Evolutionary conservation across 2,113 vertebrate species (phyloP).

Genomic region (Malurus melanocephalus): DNA sequence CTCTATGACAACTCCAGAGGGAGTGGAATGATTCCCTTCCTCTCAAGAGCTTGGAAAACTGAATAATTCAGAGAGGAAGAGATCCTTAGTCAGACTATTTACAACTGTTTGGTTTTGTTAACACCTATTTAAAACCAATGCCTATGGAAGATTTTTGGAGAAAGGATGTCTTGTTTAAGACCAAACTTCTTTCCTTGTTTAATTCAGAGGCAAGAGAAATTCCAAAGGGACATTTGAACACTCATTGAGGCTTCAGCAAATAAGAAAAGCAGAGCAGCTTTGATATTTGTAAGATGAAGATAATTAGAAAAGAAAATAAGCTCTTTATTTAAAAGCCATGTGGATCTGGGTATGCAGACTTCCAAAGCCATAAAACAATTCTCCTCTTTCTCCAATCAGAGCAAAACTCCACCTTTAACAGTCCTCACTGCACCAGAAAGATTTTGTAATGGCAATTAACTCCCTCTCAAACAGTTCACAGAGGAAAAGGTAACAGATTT

Average conservation of each 20-base stretch:
- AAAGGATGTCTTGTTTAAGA: constrained; percentile 19
- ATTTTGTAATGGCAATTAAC: not conserved
- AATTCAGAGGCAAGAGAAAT: not conserved
- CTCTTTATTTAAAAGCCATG: not conserved
- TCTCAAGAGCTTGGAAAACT: constrained; percentile 34
- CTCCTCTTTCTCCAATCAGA: not conserved
- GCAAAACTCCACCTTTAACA: not conserved
- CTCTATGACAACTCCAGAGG: constrained; percentile 54
- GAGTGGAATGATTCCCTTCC: constrained; percentile 32
- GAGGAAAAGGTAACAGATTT: not conserved
- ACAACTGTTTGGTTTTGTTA: constrained; percentile 15
- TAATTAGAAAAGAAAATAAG: not conserved
- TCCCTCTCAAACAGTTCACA: not conserved
- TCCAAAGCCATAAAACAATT: not conserved
- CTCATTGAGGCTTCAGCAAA: not conserved
- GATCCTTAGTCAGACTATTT: constrained; percentile 44
- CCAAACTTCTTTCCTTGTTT: not conserved
- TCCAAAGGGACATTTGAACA: not conserved
- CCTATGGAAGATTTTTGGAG: not conserved
- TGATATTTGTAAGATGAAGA: not conserved
- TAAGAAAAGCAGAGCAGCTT: not conserved
- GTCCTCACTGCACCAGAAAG: not conserved
- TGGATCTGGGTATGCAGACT: not conserved
- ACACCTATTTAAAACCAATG: constrained; percentile 27
- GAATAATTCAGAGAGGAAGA: constrained; percentile 34